phyloP scores from a whole-genome alignment of 2,797 vertebrate species.

The Pipistrellus pygmaeus region DNA sequence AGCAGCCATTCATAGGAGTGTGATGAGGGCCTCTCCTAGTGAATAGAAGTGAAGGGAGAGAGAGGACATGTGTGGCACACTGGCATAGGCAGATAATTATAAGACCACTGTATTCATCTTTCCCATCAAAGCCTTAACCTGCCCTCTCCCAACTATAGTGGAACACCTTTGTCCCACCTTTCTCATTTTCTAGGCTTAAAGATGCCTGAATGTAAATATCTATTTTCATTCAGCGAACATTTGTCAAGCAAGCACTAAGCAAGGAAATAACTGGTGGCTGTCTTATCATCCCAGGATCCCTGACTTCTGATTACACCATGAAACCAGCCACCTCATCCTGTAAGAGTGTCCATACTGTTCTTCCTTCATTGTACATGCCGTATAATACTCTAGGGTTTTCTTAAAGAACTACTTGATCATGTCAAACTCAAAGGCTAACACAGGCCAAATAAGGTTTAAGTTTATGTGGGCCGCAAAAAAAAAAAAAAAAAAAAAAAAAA shows the following conservation, averaged over 20 bases:
- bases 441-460: no score
- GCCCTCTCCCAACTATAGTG: background rate
- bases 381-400: background rate
- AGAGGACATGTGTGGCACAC: background rate
- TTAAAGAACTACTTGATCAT: background rate
- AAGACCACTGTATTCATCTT: background rate
- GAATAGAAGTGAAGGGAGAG: background rate
- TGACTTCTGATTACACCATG: background rate
- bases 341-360: background rate
- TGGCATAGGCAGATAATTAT: background rate
- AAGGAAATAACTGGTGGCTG: background rate
- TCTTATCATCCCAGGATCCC: background rate
- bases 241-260: background rate
- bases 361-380: background rate
- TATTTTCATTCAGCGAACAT: conserved; percentile 12
- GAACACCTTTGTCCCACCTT: background rate
- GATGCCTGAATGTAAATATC: background rate
- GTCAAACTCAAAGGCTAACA: no score
- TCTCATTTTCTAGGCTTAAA: conserved; percentile 1
- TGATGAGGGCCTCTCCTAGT: background rate
- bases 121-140: background rate
- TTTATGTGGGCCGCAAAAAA: no score
- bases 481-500: no score
- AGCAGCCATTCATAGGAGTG: background rate
- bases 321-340: background rate